These are phyloP conservation scores for Prunella fulvescens DNA, from an alignment of 2,113 vertebrate genomes.

Conservation along the genomic window DNA sequence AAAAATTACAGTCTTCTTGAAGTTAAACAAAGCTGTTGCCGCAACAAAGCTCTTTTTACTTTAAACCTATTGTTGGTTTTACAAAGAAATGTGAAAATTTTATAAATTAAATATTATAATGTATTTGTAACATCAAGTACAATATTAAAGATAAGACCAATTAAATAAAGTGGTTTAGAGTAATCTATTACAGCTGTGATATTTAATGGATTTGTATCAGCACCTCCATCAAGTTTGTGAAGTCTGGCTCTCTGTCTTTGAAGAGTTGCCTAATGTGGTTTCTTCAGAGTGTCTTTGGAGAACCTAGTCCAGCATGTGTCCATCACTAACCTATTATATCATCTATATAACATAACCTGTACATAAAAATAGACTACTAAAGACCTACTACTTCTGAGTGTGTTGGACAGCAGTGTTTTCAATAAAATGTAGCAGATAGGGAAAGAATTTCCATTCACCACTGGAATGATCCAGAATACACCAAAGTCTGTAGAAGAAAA, in stretches of 20 bases:
- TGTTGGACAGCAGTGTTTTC: background rate
- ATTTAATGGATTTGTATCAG: background rate
- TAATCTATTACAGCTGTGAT: background rate
- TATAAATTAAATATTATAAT: constrained; percentile 11
- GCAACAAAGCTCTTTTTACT: constrained; percentile 9
- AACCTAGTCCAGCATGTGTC: background rate
- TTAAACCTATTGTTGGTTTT: constrained; percentile 23
- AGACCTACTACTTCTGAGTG: background rate
- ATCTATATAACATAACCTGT: background rate
- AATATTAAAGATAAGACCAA: constrained; percentile 21
- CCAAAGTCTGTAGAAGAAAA: background rate
- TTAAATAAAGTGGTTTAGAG: background rate
- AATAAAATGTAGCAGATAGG: background rate
- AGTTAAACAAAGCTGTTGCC: background rate
- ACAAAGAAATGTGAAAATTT: constrained; percentile 15
- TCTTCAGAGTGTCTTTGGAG: background rate
- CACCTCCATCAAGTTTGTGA: background rate
- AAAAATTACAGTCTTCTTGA: background rate
- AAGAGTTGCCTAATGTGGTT: background rate
- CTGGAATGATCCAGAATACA: background rate
- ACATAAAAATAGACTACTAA: background rate
- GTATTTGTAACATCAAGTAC: constrained; percentile 21
- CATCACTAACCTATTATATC: background rate
- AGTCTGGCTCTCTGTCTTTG: background rate
- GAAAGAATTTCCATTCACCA: background rate